Percentiles rank a stretch among this genome's conserved stretches.
These are phyloP conservation scores for Biston betularia DNA, from an alignment of 2,888 invertebrate species.

Conservation along the genomic window DNA sequence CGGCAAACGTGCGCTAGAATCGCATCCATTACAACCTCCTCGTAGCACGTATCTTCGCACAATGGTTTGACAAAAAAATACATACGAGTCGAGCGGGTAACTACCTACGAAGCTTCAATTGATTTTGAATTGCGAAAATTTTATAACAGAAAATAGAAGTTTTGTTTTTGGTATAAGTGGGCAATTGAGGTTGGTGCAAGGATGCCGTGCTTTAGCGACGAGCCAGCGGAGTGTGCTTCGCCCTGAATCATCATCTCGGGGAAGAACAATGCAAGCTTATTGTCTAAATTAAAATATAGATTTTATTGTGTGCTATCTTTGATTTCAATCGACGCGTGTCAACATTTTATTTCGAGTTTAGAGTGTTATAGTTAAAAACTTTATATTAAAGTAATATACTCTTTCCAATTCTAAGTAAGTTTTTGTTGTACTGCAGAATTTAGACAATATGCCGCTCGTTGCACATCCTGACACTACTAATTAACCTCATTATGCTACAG, in stretches of 20 bases:
- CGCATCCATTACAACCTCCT: slow-evolving; percentile 37
- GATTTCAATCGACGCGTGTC: background rate
- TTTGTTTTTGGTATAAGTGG: slow-evolving; percentile 25
- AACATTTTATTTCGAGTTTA: background rate
- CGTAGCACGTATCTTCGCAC: slow-evolving; percentile 32
- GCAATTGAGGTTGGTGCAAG: slow-evolving; percentile 17
- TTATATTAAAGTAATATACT: too few relatives aligned
- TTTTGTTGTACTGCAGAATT: background rate
- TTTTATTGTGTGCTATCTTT: slow-evolving; percentile 10
- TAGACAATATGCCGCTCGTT: slow-evolving; percentile 8
- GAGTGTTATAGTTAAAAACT: too few relatives aligned
- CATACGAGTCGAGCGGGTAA: slow-evolving; percentile 25
- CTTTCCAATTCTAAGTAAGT: background rate
- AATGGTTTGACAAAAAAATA: slow-evolving; percentile 36
- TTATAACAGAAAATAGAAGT: slow-evolving; percentile 23
- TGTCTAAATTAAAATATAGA: slow-evolving; percentile 36
- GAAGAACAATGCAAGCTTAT: slow-evolving; percentile 36
- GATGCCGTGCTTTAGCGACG: slow-evolving; percentile 34
- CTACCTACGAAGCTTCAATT: slow-evolving; percentile 27
- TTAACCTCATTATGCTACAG: slow-evolving; percentile 46
- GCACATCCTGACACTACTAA: slow-evolving; percentile 27
- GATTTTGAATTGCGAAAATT: slow-evolving; percentile 33
- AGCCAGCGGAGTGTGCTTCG: slow-evolving; percentile 40
- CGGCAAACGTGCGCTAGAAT: slow-evolving; percentile 30
- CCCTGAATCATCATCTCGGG: slow-evolving; percentile 29